Evolutionary conservation across 2,888 invertebrate genomes (phyloP).

Genomic region (Panopea generosa): DNA sequence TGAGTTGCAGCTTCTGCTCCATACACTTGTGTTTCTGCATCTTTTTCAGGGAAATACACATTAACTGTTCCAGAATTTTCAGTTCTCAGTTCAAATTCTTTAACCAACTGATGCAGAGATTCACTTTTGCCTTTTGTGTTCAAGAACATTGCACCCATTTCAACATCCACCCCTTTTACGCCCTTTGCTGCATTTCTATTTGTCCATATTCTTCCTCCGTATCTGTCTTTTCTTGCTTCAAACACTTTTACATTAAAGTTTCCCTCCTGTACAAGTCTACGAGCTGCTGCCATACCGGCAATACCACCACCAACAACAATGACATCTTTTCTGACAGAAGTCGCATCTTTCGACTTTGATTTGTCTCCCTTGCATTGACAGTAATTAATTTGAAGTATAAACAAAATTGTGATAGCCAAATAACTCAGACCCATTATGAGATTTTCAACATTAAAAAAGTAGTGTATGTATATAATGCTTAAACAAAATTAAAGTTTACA

Average conservation of each 20-base stretch:
- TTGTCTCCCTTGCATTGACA: too few species aligned
- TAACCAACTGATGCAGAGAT: slow-evolving; percentile 65
- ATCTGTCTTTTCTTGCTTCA: slow-evolving; percentile 74
- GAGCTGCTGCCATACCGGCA: slow-evolving; percentile 78
- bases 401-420: background rate
- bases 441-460: too few species aligned
- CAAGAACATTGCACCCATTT: slow-evolving; percentile 69
- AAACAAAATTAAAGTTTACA: too few species aligned
- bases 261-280: slow-evolving; percentile 64
- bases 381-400: background rate
- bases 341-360: background rate
- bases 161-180: slow-evolving; percentile 74
- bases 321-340: slow-evolving; percentile 54
- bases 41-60: slow-evolving; percentile 63
- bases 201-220: slow-evolving; percentile 79
- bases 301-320: slow-evolving; percentile 78
- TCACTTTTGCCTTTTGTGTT: slow-evolving; percentile 67
- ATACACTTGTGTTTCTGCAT: slow-evolving; percentile 43
- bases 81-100: slow-evolving; percentile 67
- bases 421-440: slow-evolving; percentile 3
- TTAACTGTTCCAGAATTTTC: slow-evolving; percentile 61
- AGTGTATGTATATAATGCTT: too few species aligned
- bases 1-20: slow-evolving; percentile 63
- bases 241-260: slow-evolving; percentile 71
- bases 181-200: slow-evolving; percentile 52